Percentiles rank a stretch among this genome's conserved stretches.
Evolutionary conservation across 1,140 invertebrate species (phyloP).

Genomic region (Doryteuthis pealeii): DNA sequence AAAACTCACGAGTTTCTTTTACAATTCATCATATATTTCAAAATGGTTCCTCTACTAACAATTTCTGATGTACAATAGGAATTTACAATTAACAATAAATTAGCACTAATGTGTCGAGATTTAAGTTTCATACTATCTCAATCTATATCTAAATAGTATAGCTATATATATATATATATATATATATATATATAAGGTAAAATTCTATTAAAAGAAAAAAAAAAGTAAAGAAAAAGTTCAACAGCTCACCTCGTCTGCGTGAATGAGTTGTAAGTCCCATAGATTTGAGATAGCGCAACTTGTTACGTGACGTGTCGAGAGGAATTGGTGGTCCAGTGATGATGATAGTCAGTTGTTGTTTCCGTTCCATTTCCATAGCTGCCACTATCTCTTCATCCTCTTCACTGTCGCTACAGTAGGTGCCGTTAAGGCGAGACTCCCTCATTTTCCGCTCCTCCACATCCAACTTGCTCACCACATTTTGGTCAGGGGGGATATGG

Average conservation of each 20-base stretch:
- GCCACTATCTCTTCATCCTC: conserved; percentile 35
- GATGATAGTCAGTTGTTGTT: conserved; percentile 38
- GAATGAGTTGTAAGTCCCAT: conserved; percentile 44
- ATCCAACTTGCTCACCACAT: conserved; percentile 40
- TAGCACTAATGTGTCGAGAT: too few species aligned
- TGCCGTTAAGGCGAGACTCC: conserved; percentile 27
- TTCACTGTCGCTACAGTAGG: conserved; percentile 43
- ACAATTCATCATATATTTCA: too few species aligned
- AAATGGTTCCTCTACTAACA: too few species aligned
- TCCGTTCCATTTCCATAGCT: conserved; percentile 29
- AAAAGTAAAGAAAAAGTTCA: too few species aligned
- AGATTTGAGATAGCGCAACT: conserved; percentile 39
- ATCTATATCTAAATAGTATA: too few species aligned
- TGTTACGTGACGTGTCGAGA: conserved; percentile 42
- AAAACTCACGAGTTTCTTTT: too few species aligned
- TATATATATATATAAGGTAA: too few species aligned
- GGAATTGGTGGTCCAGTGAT: conserved; percentile 36
- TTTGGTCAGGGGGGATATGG: not conserved
- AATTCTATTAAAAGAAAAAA: too few species aligned
- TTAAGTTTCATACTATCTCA: too few species aligned
- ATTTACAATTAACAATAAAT: too few species aligned
- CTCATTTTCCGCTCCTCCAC: conserved; percentile 36
- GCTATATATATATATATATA: too few species aligned
- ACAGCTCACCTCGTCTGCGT: conserved; percentile 42
- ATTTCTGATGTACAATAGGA: too few species aligned